These are phyloP conservation scores for Lytechinus pictus DNA, from an alignment of 35 echinoderm and acorn worm species.

Conservation along the genomic window DNA sequence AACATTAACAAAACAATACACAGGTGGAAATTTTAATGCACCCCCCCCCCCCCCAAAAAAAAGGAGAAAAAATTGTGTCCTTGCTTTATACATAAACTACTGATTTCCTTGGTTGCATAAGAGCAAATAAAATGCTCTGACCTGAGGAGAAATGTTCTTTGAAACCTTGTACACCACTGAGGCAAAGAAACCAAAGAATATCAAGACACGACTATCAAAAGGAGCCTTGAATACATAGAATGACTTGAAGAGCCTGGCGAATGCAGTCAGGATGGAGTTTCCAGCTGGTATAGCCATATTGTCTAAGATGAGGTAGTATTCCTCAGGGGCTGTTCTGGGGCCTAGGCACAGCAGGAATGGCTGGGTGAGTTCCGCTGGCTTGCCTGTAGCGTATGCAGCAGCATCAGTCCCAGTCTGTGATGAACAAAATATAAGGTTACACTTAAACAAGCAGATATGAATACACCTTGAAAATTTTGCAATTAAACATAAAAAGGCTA, in stretches of 20 bases:
- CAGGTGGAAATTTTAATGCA: too few species aligned
- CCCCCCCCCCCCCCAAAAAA: too few species aligned
- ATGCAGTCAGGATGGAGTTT: neutral
- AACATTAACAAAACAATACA: too few species aligned
- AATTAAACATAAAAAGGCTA: too few species aligned
- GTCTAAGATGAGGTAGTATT: neutral
- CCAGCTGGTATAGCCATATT: neutral
- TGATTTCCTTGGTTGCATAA: neutral
- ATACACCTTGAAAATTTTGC: too few species aligned
- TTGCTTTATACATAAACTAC: neutral
- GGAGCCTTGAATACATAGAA: neutral
- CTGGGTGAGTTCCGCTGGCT: neutral
- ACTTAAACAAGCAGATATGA: too few species aligned
- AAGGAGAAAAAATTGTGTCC: too few species aligned
- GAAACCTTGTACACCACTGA: neutral
- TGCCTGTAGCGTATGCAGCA: neutral
- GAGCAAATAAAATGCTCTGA: conserved; percentile 10
- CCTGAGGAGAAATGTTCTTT: neutral
- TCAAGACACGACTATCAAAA: neutral
- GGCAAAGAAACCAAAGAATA: neutral
- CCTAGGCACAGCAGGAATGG: conserved; percentile 2
- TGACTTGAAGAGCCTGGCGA: neutral
- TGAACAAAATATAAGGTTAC: neutral
- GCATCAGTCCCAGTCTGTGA: neutral
- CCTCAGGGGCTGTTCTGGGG: neutral